Evolutionary conservation across 2,113 vertebrate species (phyloP), one percentile per base, ranked within the genome.

Genomic region (Fukomys damarensis): DNA sequence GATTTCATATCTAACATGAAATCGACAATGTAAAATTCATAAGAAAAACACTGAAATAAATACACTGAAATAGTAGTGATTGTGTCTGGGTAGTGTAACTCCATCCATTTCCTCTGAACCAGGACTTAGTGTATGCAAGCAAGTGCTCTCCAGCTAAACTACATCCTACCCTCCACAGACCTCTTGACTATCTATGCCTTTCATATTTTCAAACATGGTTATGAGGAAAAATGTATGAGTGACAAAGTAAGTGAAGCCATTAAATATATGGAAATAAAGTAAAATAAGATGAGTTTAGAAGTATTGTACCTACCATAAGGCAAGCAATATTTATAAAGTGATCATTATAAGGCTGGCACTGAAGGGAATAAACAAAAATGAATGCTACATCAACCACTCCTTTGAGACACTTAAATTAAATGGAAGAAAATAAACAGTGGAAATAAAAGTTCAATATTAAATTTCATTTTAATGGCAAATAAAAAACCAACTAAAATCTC

Each of bases 381-480:
- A 59, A 19, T 8, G 58, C 59, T 61, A 79, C 1, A 87, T 11
- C 79, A 1, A 1, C 41, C 7, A 63, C 19, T 87, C 6, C 30
- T 61, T 95, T 32, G 13, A 81, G 46, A 32, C 5, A 32, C 17
- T 93, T 87, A 92, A 92, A 82, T 70, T 83, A 96, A 94, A 76
- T 82, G 35, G 6, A 32, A 79, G n/a, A 41, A 87, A 83, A 43
- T 52, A 96, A 96, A 68, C 70, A 66, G 24, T 65, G 17, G 20
- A 91, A 91, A 96, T 87, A 43, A 93, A 95, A 79, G 7, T 81
- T 66, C 61, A 35, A 91, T 93, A 87, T 87, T 63, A 81, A 26
- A 86, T 49, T 92, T 86, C 28, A 70, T 76, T 94, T 93, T 66
- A 96, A 65, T 87, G 24, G 86, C n/a, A 93, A 89, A 83, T 79